These are phyloP conservation scores for Drosophila siamana DNA, from an alignment of 2,888 invertebrate genomes.

Conservation along the genomic window DNA sequence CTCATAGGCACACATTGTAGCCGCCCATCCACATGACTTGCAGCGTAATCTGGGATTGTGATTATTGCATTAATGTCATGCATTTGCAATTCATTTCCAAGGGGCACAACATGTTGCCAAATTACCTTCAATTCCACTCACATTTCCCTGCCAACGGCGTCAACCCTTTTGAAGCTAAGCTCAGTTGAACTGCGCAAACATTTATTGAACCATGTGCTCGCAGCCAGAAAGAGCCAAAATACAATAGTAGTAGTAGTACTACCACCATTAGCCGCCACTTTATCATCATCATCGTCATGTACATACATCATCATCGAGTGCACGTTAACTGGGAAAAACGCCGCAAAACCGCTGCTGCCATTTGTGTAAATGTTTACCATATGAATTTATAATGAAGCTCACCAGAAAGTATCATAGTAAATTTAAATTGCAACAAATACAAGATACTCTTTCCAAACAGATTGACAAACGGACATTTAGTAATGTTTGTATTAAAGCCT, in stretches of 20 bases:
- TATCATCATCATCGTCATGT: neutral
- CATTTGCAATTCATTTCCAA: neutral
- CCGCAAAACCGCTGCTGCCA: conserved; percentile 53
- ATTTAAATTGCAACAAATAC: neutral
- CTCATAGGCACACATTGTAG: neutral
- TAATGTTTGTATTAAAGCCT: too few species aligned
- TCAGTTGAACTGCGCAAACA: conserved; percentile 18
- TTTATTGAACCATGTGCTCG: conserved; percentile 8
- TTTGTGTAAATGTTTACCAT: conserved; percentile 75
- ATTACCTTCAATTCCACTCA: conserved; percentile 9
- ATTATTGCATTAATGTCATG: conserved; percentile 23
- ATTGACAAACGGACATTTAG: too few species aligned
- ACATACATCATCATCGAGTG: conserved; percentile 12
- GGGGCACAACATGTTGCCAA: conserved; percentile 30
- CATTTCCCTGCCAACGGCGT: neutral
- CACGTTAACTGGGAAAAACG: conserved; percentile 39
- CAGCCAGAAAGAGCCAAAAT: conserved; percentile 29
- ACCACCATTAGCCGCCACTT: conserved; percentile 20
- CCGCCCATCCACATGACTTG: neutral
- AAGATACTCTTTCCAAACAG: conserved; percentile 28
- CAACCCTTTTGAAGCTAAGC: conserved; percentile 16
- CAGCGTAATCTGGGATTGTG: conserved; percentile 3
- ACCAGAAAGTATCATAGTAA: conserved; percentile 13
- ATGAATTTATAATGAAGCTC: conserved; percentile 72
- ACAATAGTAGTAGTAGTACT: conserved; percentile 11